Base-by-base conservation (phyloP, 2,888 invertebrate genomes). In the Acheta domesticus region DNA sequence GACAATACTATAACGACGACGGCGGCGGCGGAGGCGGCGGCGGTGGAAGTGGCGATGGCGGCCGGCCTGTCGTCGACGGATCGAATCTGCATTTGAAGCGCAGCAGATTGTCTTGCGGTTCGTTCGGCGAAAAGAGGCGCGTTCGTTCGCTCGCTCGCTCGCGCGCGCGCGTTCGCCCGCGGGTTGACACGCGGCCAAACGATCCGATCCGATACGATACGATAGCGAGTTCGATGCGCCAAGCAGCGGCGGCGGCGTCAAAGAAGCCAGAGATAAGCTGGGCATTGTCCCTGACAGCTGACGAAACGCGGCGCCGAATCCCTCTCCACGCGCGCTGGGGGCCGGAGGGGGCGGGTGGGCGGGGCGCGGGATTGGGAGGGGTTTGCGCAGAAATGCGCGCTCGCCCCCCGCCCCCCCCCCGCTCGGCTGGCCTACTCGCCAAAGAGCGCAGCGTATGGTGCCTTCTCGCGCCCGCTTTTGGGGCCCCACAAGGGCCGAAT, bases 31-130 rank as follows among this genome's bases (percentile, higher is more conserved):
- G 14, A 11, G n/a, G 62, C 62, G 62, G 62, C 62, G 62, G 62
- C 14, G 62, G 62, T n/a, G 62, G 36, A 36, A 36, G 36, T 36
- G 62, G 62, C 62, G 62, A n/a, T 19, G 62, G 62, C 62, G 62
- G 36, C 62, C 62, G 14, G 62, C 62, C 62, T 62, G 62, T n/a
- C 62, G 36, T 36, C 36, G 36, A 36, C 36, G 36, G 36, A 36
- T 36, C 36, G 36, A 36, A 36, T 36, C 36, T 36, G 36, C 36
- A 36, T 36, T 36, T 36, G 36, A 36, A 36, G 36, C 36, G 36
- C 36, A n/a, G 62, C 62, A 62, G 62, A 62, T 62, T 62, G 62
- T 62, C 62, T 62, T 62, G 62, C 62, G n/a, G 62, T 62, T 62
- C 62, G 36, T 36, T 62, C 62, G 14, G 62, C 62, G 16, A 62